A percentile compares a stretch with the other conserved stretches of the same genome.
Conservation (phyloP, 2,797 vertebrate species). For the Aselliscus stoliczkanus region DNA sequence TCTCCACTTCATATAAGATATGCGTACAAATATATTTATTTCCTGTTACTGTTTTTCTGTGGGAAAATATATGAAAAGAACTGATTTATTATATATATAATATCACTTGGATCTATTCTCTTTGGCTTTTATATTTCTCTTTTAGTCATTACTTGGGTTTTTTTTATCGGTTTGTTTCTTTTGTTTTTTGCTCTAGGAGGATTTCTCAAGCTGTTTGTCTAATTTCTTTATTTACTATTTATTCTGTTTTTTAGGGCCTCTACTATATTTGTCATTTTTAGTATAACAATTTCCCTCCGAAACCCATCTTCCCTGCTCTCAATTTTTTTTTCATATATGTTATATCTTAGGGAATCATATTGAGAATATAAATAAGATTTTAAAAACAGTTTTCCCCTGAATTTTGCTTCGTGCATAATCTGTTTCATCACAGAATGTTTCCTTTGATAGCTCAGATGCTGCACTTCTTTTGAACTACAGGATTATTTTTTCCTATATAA, state of each 20-base stretch:
- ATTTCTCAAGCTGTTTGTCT: background rate
- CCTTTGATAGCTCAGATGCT: background rate
- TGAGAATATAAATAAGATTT: constrained; percentile 47
- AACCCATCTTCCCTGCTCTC: constrained; percentile 13
- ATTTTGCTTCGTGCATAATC: background rate
- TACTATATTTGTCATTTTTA: constrained; percentile 1
- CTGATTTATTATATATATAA: background rate
- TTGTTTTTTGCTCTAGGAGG: background rate
- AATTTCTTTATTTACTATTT: constrained; percentile 14
- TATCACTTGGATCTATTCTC: background rate
- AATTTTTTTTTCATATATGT: constrained; percentile 47
- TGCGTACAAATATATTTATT: background rate
- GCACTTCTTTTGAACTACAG: background rate
- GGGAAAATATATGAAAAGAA: background rate
- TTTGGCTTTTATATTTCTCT: constrained; percentile 5
- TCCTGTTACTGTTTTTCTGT: background rate
- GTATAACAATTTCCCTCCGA: constrained; percentile 1
- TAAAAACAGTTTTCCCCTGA: background rate
- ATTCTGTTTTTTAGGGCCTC: background rate
- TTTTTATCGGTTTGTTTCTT: background rate
- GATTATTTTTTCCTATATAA: background rate
- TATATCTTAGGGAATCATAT: constrained; percentile 4
- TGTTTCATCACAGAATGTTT: background rate
- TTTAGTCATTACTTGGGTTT: background rate
- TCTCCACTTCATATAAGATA: background rate